A percentile compares a stretch with the other conserved stretches of the same genome.
Conservation (phyloP, 2,797 vertebrate genomes). For the Philypnodon macrostomus region DNA sequence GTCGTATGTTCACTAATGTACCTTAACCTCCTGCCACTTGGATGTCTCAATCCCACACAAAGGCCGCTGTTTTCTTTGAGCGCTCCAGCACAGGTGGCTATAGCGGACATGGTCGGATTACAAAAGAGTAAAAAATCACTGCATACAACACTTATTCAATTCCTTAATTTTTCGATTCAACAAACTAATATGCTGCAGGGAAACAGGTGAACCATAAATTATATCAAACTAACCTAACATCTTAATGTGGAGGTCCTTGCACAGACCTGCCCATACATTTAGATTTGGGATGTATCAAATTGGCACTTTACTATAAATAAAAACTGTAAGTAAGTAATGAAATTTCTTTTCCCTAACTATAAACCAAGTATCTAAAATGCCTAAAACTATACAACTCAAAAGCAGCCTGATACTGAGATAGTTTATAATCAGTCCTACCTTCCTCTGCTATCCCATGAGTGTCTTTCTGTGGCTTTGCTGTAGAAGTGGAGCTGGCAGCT, state of each 20-base stretch:
- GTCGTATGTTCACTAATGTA: slow-evolving; percentile 59
- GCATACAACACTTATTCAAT: no score
- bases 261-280: slow-evolving; percentile 26
- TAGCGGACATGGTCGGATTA: slow-evolving; percentile 64
- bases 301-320: no score
- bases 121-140: slow-evolving; percentile 18
- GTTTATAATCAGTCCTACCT: slow-evolving; percentile 57
- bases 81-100: slow-evolving; percentile 76
- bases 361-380: not conserved
- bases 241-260: slow-evolving; percentile 20
- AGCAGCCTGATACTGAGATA: not conserved
- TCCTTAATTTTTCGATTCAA: no score
- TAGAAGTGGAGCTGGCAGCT: slow-evolving; percentile 59
- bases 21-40: slow-evolving; percentile 63
- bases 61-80: slow-evolving; percentile 71
- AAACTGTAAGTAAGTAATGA: not conserved
- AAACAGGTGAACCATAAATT: slow-evolving; percentile 1
- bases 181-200: slow-evolving; percentile 10
- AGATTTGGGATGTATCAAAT: not conserved
- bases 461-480: slow-evolving; percentile 27
- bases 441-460: slow-evolving; percentile 20
- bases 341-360: no score
- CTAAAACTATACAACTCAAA: slow-evolving; percentile 1
- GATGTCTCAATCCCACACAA: slow-evolving; percentile 74
- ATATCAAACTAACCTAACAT: slow-evolving; percentile 10